Conservation (phyloP, 2,113 vertebrate genomes). For the Hirundichthys speculiger region DNA sequence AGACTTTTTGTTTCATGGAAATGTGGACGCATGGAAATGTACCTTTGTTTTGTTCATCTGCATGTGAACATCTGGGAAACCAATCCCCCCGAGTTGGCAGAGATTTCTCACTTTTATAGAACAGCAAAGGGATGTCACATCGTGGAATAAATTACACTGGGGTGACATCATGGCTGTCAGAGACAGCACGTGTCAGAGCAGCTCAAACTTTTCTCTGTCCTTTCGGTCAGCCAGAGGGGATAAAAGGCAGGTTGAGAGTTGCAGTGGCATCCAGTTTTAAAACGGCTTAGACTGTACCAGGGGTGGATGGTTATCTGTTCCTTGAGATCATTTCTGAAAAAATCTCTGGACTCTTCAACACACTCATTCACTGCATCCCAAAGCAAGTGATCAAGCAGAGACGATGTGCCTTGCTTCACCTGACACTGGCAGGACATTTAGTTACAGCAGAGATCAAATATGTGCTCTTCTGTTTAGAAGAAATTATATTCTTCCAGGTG, state of each 20-base stretch:
- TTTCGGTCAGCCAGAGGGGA: conserved; percentile 9
- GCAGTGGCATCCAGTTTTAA: background rate
- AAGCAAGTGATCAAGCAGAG: conserved; percentile 7
- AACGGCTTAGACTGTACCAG: background rate
- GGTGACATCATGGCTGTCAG: conserved; percentile 63
- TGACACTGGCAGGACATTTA: conserved; percentile 5
- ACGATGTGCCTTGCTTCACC: background rate
- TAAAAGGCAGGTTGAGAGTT: background rate
- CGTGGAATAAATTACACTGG: conserved; percentile 51
- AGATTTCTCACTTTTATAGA: conserved; percentile 35
- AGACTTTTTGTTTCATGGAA: conserved; percentile 22
- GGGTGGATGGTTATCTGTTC: background rate
- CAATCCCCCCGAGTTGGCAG: conserved; percentile 43
- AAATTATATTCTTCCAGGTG: background rate
- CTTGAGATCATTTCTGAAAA: conserved; percentile 13
- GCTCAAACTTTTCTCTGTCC: conserved; percentile 10
- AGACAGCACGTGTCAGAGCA: background rate
- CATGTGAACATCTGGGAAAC: conserved; percentile 63
- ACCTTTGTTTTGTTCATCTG: conserved; percentile 36
- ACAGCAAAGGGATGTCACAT: conserved; percentile 31
- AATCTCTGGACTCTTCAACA: background rate
- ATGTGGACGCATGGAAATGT: conserved; percentile 19
- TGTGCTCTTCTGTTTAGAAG: background rate
- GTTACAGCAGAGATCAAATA: conserved; percentile 1
- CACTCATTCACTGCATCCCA: background rate